phyloP scores from a whole-genome alignment of 2,113 vertebrate species.

The Illadopsis cleaveri region DNA sequence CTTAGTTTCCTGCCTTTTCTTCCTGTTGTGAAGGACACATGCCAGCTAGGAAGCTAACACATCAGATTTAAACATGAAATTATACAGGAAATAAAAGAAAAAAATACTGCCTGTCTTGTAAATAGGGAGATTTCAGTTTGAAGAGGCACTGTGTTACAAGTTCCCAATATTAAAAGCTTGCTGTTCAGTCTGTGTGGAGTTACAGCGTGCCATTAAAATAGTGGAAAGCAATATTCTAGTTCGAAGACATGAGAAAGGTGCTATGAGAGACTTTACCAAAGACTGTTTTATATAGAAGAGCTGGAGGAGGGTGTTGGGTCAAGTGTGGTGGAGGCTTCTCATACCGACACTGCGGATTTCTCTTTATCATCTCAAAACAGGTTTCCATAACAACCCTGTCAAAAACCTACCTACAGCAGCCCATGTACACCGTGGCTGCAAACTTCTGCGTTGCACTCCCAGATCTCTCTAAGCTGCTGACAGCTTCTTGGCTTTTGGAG shows the following conservation, averaged over 20 bases:
- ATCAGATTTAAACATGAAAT: not conserved
- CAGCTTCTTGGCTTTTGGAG: not conserved
- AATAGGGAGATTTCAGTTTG: not conserved
- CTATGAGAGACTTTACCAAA: not conserved
- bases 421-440: rapidly evolving
- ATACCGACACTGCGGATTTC: not conserved
- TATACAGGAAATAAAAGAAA: not conserved
- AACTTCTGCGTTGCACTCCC: not conserved
- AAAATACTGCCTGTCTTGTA: not conserved
- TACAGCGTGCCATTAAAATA: not conserved
- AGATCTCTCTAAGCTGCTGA: not conserved
- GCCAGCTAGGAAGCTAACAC: not conserved
- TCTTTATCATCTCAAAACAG: not conserved
- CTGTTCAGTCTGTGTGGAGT: not conserved
- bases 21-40: not conserved
- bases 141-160: not conserved
- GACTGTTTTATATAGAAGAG: not conserved
- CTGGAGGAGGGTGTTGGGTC: not conserved
- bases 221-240: not conserved
- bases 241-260: not conserved
- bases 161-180: not conserved
- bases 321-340: not conserved
- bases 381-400: conserved; percentile 7
- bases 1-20: not conserved
- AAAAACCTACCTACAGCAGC: not conserved